phyloP scores from a whole-genome alignment of 1,140 invertebrate genomes.

The Uloborus diversus region DNA sequence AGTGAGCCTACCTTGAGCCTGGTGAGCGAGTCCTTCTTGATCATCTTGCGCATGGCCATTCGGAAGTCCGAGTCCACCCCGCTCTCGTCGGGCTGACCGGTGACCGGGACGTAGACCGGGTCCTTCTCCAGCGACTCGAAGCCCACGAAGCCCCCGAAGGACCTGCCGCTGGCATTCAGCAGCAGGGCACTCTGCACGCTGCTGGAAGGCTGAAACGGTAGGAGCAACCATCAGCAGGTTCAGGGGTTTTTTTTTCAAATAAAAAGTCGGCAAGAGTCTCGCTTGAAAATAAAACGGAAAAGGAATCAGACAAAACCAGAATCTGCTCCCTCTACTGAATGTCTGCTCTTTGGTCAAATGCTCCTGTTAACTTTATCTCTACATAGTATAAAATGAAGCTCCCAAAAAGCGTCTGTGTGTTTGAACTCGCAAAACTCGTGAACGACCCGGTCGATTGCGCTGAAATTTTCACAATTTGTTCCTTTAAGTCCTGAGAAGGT shows the following conservation, averaged over 20 bases:
- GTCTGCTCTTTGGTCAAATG: neutral
- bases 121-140: constrained; percentile 70
- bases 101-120: constrained; percentile 71
- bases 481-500: too few species aligned
- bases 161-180: constrained; percentile 67
- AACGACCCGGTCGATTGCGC: too few species aligned
- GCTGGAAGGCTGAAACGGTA: constrained; percentile 75
- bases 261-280: neutral
- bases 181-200: constrained; percentile 82
- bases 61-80: constrained; percentile 65
- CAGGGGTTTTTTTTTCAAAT: neutral
- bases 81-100: constrained; percentile 68
- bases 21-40: constrained; percentile 85
- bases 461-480: too few species aligned
- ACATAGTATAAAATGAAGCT: neutral
- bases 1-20: constrained; percentile 87
- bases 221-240: neutral
- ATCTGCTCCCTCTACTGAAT: constrained; percentile 6
- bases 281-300: constrained; percentile 13
- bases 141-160: constrained; percentile 72
- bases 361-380: neutral
- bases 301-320: neutral
- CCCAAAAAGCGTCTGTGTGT: too few species aligned
- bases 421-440: too few species aligned
- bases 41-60: constrained; percentile 70